Evolutionary conservation across 2,888 invertebrate genomes (phyloP).

Genomic region (Netelia fuscicornis): DNA sequence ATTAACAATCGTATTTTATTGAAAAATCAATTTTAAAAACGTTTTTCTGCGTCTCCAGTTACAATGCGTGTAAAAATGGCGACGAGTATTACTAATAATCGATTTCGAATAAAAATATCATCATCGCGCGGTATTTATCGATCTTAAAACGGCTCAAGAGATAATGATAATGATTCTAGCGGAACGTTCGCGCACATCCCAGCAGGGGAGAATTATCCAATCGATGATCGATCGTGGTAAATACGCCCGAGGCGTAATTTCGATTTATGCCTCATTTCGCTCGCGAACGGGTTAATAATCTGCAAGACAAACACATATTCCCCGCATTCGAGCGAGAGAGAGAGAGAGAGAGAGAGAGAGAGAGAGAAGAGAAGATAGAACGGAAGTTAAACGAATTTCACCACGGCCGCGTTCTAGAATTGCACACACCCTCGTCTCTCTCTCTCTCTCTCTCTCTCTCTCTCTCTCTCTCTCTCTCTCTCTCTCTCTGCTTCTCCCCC

Average conservation of each 20-base stretch:
- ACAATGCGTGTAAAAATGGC: too few relatives aligned
- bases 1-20: too few relatives aligned
- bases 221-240: constrained; percentile 22
- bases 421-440: background rate
- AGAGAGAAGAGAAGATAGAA: background rate
- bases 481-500: too few relatives aligned
- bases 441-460: background rate
- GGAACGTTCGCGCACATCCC: background rate
- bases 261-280: constrained; percentile 47
- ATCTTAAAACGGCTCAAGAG: background rate
- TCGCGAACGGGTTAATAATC: constrained; percentile 45
- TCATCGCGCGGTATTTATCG: background rate
- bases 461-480: too few relatives aligned
- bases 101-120: too few relatives aligned
- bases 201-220: constrained; percentile 7
- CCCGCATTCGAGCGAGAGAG: constrained; percentile 66
- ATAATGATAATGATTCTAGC: constrained; percentile 16
- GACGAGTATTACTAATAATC: too few relatives aligned
- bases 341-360: constrained; percentile 8
- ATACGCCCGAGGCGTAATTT: constrained; percentile 28
- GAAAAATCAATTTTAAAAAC: too few relatives aligned
- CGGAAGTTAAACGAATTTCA: constrained; percentile 26
- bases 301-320: constrained; percentile 59
- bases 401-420: background rate
- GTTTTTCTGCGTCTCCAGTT: too few relatives aligned